Base-by-base conservation (phyloP, 2,888 invertebrate genomes). In the Buathra laborator region DNA sequence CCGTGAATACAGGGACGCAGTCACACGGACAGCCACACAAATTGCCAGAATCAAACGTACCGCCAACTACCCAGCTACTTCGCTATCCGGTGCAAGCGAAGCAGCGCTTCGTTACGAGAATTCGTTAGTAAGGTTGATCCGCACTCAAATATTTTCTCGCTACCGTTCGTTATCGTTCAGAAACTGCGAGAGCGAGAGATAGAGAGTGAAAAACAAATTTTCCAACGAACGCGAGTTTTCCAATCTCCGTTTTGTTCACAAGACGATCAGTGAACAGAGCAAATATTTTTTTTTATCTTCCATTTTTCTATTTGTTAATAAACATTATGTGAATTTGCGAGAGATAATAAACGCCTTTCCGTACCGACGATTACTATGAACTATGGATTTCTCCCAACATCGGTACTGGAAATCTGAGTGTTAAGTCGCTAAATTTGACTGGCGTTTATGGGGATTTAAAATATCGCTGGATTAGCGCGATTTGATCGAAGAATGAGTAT, bases 91-190 rank as follows among this genome's bases (percentile, higher is more conserved):
- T 24, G 67, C 10, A 9, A 37, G 37, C 37, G 37, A 37, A 37
- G 37, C 37, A 7, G 37, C 70, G 71, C 78, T 59, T 81, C 82
- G 84, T 83, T 80, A 86, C 77, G 80, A 76, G 82, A 83, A 81
- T 76, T 84, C 81, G 78, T 87, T 87, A 87, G 80, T 72, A 79
- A 72, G 67, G 48, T 67, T 87, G 84, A 87, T 87, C 79, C 76
- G 37, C 66, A 51, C 62, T 84, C 86, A 89, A 88, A 87, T 86
- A 87, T 81, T 84, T 85, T 76, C 74, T 75, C 82, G 79, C 67
- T 83, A 53, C 64, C 44, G 76, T 74, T 84, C 76, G 80, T 87
- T 86, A 81, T 81, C 67, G 46, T 81, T 62, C 32, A 16, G 72
- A 59, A n/a, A 66, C 43, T 24, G n/a, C 29, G 16, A 32, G 46